These are phyloP conservation scores for Daphoenositta chrysoptera DNA, from an alignment of 2,113 vertebrate species.

Conservation along the genomic window DNA sequence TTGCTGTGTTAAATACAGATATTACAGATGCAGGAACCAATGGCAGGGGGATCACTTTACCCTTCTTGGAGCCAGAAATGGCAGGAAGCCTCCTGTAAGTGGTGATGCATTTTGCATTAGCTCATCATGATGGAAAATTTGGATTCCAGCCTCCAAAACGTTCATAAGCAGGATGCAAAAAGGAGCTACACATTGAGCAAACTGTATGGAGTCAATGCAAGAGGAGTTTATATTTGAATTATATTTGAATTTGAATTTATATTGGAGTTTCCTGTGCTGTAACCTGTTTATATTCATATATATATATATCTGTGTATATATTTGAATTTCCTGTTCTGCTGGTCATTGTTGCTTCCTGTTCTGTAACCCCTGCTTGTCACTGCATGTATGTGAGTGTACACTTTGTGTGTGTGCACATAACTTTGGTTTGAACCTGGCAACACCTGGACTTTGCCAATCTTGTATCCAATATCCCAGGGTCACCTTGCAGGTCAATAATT, in stretches of 20 bases:
- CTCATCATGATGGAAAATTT: neutral
- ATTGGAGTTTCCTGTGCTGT: neutral
- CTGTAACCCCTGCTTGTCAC: neutral
- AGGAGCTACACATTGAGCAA: neutral
- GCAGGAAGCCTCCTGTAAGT: neutral
- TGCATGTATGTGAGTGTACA: neutral
- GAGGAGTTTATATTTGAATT: neutral
- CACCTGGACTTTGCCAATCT: neutral
- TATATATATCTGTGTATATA: neutral
- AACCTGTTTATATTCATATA: neutral
- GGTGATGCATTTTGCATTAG: neutral
- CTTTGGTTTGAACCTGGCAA: neutral
- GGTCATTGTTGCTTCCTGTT: neutral
- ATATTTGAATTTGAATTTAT: neutral
- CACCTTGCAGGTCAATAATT: neutral
- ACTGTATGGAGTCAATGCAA: neutral
- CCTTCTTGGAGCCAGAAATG: neutral
- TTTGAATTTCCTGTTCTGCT: neutral
- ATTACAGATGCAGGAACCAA: neutral
- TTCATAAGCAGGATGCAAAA: neutral
- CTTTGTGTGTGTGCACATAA: fast-evolving
- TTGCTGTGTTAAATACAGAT: neutral
- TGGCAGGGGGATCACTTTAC: neutral
- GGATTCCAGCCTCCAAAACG: neutral
- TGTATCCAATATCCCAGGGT: neutral